A percentile compares a stretch with the other conserved stretches of the same genome.
Evolutionary conservation across 2,888 invertebrate genomes (phyloP).

Genomic region (Aspidapion aeneum): DNA sequence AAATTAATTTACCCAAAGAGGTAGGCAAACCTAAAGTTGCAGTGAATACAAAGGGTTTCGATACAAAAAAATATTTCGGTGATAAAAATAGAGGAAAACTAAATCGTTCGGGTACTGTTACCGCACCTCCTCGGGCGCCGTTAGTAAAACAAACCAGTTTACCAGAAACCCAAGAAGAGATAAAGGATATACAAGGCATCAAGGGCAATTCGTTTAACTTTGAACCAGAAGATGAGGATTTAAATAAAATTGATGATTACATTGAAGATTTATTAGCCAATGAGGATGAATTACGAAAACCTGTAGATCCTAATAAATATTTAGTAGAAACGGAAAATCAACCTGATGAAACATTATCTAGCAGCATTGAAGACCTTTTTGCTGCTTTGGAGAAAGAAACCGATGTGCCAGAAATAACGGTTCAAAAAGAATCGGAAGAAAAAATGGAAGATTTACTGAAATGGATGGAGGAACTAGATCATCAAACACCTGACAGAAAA

Average conservation of each 20-base stretch:
- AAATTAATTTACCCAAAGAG: conserved; percentile 45
- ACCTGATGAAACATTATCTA: conserved; percentile 36
- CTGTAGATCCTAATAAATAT: conserved; percentile 38
- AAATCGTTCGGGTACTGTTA: conserved; percentile 32
- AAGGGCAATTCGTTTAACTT: conserved; percentile 42
- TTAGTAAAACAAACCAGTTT: conserved; percentile 38
- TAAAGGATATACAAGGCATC: conserved; percentile 24
- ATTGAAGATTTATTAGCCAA: conserved; percentile 45
- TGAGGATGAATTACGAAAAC: conserved; percentile 45
- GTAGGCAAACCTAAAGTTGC: conserved; percentile 46
- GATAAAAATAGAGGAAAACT: conserved; percentile 18
- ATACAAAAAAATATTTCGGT: conserved; percentile 47
- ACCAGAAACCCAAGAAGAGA: conserved; percentile 35
- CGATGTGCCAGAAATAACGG: conserved; percentile 12
- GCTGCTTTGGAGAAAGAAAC: conserved; percentile 41
- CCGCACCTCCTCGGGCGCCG: conserved; percentile 21
- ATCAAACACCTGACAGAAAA: conserved; percentile 40
- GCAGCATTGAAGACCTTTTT: conserved; percentile 48
- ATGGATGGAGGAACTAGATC: conserved; percentile 47
- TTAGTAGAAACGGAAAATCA: conserved; percentile 25
- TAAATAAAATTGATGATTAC: conserved; percentile 44
- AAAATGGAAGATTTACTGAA: conserved; percentile 46
- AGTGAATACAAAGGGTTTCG: conserved; percentile 39
- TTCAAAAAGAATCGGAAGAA: conserved; percentile 34
- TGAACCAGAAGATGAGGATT: conserved; percentile 45